A percentile compares a stretch with the other conserved stretches of the same genome.
Conservation (phyloP, 2,888 invertebrate genomes). For the Tachina fera region DNA sequence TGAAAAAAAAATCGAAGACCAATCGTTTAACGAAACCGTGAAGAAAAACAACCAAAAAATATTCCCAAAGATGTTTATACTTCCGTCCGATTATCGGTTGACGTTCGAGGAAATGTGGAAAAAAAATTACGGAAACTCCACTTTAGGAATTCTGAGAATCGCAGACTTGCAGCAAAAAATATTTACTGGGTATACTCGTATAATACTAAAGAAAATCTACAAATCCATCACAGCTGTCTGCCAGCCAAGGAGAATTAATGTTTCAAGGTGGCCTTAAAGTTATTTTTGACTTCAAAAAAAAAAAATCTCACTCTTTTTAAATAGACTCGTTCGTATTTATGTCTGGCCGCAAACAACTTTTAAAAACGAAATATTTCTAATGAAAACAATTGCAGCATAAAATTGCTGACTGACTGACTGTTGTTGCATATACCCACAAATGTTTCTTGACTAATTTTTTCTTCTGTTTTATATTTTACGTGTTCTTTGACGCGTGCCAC, state of each 20-base stretch:
- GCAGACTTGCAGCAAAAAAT: no score
- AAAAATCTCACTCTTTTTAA: not conserved
- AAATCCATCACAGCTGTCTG: slow-evolving; percentile 22
- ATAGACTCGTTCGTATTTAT: not conserved
- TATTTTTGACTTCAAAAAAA: slow-evolving; percentile 23
- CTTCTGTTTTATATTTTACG: not conserved
- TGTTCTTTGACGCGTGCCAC: slow-evolving; percentile 55
- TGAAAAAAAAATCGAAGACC: no score
- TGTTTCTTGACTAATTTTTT: not conserved
- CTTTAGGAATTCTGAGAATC: no score
- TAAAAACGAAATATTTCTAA: not conserved
- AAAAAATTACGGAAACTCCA: no score
- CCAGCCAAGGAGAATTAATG: not conserved
- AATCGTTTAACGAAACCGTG: no score
- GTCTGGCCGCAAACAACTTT: not conserved
- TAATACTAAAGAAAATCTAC: not conserved
- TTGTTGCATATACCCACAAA: slow-evolving; percentile 16
- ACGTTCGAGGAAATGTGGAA: no score
- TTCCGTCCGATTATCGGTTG: no score
- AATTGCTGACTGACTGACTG: slow-evolving; percentile 15
- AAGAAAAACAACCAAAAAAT: no score
- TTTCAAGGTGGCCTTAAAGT: slow-evolving; percentile 23
- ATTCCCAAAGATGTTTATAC: no score
- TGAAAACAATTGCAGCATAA: slow-evolving; percentile 41
- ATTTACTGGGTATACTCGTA: not conserved